Conservation (phyloP, 2,113 vertebrate species). For the Tachuris rubrigastra region DNA sequence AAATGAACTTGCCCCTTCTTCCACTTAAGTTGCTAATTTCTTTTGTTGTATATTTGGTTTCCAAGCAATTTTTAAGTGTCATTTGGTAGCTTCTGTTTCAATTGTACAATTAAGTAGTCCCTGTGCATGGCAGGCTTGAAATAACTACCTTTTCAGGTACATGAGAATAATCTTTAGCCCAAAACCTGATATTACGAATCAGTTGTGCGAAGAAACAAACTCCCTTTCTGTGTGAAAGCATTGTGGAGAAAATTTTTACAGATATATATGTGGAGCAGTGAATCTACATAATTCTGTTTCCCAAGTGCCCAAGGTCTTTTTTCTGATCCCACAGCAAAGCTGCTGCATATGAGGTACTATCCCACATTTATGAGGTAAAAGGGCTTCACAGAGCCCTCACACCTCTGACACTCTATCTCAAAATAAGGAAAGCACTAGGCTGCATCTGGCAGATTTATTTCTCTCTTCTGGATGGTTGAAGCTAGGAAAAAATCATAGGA, state of each 20-base stretch:
- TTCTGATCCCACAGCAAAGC: background rate
- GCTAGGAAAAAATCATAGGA: background rate
- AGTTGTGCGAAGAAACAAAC: background rate
- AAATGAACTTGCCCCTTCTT: background rate
- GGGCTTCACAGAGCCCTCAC: background rate
- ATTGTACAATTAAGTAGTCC: background rate
- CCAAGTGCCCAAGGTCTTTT: background rate
- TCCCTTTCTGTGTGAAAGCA: accelerated
- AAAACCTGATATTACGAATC: background rate
- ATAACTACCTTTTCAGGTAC: background rate
- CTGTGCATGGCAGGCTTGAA: background rate
- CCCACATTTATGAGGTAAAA: background rate
- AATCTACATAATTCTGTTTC: background rate
- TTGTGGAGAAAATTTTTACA: background rate
- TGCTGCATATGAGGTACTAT: background rate
- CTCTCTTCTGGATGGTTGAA: background rate
- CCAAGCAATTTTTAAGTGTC: background rate
- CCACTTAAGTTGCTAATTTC: background rate
- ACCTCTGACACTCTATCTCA: background rate
- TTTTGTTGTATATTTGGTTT: background rate
- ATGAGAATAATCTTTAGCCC: background rate
- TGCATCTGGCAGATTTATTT: background rate
- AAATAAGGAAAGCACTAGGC: background rate
- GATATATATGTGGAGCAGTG: background rate
- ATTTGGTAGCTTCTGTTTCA: background rate